Conservation (phyloP, 2,797 vertebrate species). For the Neosalanx taihuensis region DNA sequence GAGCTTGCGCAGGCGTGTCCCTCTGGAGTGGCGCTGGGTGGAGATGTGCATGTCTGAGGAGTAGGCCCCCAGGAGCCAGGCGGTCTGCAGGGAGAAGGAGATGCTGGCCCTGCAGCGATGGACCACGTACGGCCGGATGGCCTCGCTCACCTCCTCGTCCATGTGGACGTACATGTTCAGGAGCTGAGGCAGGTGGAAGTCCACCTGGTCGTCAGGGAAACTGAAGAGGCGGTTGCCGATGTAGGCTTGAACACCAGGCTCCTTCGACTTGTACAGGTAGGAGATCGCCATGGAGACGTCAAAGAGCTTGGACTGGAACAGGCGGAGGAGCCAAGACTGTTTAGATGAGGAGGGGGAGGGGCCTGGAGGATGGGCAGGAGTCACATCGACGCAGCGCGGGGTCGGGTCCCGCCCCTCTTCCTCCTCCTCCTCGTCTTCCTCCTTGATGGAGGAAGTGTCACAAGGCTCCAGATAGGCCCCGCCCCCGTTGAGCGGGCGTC, state of each 20-base stretch:
- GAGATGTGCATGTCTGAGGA: conserved; percentile 94
- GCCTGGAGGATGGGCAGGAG: conserved; percentile 4
- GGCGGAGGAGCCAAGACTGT: conserved; percentile 91
- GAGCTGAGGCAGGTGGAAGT: conserved; percentile 93
- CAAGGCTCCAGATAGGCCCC: not conserved
- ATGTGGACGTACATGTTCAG: conserved; percentile 99
- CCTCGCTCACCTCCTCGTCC: conserved; percentile 93
- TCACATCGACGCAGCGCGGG: not conserved
- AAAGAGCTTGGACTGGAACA: conserved; percentile 95
- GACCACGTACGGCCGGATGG: conserved; percentile 92
- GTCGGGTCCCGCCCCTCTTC: not conserved
- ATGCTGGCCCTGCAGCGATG: conserved; percentile 90
- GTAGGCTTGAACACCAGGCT: conserved; percentile 95
- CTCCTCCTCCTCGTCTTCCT: conserved; percentile 39
- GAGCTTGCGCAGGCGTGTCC: conserved; percentile 82
- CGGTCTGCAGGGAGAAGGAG: conserved; percentile 89
- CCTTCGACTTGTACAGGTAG: conserved; percentile 96
- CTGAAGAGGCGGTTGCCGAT: conserved; percentile 94
- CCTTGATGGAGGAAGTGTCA: conserved; percentile 60
- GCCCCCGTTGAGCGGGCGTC: conserved; percentile 15
- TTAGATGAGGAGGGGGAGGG: conserved; percentile 67
- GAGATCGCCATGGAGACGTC: conserved; percentile 98
- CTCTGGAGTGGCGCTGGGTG: conserved; percentile 82
- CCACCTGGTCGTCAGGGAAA: conserved; percentile 86
- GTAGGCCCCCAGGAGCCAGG: conserved; percentile 89